Percentiles rank a stretch among this genome's conserved stretches.
These are phyloP conservation scores for Penaeus vannamei DNA, from an alignment of 1,140 invertebrate species.

Conservation along the genomic window DNA sequence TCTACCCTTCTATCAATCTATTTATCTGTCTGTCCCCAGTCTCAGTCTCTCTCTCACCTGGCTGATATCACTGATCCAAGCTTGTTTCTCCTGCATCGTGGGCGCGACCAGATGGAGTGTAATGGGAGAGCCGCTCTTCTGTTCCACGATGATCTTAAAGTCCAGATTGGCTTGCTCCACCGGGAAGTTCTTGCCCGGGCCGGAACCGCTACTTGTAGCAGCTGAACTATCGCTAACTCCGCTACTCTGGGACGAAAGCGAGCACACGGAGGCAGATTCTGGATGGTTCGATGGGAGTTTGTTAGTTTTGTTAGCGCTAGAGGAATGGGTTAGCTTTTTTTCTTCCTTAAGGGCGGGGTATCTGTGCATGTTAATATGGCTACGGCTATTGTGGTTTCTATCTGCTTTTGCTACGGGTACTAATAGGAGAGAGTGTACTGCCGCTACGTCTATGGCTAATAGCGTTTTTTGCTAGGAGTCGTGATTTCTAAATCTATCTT, in stretches of 20 bases:
- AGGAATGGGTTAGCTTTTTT: too few species aligned
- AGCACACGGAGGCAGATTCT: conserved; percentile 76
- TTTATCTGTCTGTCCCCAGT: not conserved
- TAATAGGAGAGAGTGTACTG: too few species aligned
- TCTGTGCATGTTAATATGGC: too few species aligned
- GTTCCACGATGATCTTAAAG: conserved; percentile 86
- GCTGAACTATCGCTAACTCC: conserved; percentile 74
- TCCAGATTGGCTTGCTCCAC: conserved; percentile 83
- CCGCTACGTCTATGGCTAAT: too few species aligned
- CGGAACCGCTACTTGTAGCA: conserved; percentile 70
- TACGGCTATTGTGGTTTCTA: too few species aligned
- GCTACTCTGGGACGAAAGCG: conserved; percentile 76
- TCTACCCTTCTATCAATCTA: not conserved
- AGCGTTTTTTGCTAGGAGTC: too few species aligned
- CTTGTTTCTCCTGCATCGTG: conserved; percentile 90
- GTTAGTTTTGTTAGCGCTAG: not conserved
- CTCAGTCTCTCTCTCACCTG: conserved; percentile 74
- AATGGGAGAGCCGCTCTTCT: conserved; percentile 76
- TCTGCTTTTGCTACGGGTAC: too few species aligned
- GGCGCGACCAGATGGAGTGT: conserved; percentile 85
- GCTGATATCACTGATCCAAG: conserved; percentile 94
- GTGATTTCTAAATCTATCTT: too few species aligned
- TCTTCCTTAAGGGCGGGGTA: not conserved
- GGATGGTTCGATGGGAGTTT: conserved; percentile 66
- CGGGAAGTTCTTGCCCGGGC: conserved; percentile 63